phyloP scores from a whole-genome alignment of 1,140 invertebrate species.

The Dolichoris vasculosae region DNA sequence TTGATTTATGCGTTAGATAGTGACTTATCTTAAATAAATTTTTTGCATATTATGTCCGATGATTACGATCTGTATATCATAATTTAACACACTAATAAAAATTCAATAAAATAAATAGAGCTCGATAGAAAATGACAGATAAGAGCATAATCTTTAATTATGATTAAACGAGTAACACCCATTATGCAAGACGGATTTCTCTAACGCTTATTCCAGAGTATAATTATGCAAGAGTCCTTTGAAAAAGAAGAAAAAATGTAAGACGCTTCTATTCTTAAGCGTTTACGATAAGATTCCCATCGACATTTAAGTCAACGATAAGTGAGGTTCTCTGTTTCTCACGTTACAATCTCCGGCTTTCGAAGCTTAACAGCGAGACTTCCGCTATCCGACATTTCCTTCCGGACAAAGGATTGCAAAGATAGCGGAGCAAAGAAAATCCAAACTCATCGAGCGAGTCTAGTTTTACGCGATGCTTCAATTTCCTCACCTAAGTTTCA shows the following conservation, averaged over 20 bases:
- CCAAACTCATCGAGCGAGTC: not conserved
- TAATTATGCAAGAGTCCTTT: not conserved
- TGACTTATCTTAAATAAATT: not conserved
- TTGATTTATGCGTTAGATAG: not conserved
- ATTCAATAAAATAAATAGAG: not conserved
- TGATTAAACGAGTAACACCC: not conserved
- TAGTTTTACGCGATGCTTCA: not conserved
- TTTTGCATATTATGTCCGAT: not conserved
- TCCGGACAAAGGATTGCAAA: not conserved
- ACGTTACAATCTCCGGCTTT: not conserved
- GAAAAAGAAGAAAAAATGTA: not conserved
- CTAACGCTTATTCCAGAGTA: not conserved
- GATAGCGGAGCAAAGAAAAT: not conserved
- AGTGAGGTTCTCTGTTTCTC: not conserved
- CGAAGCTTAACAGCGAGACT: not conserved
- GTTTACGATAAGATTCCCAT: not conserved
- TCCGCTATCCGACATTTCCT: constrained; percentile 17
- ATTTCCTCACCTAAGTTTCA: constrained; percentile 7
- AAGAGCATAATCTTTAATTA: too few species aligned
- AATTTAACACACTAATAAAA: not conserved
- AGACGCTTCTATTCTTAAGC: constrained; percentile 4
- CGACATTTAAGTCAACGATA: not conserved
- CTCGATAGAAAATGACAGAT: not conserved
- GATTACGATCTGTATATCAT: not conserved
- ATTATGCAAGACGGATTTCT: not conserved